phyloP scores from a whole-genome alignment of 2,888 invertebrate genomes.

The Leistus spinibarbis region DNA sequence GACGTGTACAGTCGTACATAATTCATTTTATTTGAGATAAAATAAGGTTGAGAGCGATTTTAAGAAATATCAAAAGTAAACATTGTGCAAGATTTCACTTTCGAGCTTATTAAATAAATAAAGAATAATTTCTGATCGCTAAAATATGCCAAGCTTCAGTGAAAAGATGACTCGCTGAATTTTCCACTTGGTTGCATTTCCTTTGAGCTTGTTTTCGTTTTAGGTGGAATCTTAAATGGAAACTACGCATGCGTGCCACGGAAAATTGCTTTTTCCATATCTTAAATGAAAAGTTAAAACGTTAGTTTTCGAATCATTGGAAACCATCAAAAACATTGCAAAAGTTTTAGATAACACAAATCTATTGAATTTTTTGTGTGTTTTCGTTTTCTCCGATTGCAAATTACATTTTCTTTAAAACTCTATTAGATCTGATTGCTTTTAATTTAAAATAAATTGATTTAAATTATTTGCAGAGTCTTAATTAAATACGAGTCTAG shows the following conservation, averaged over 20 bases:
- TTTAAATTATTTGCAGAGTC: neutral
- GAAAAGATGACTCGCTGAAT: neutral
- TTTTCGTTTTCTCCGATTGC: neutral
- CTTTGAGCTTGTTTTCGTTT: neutral
- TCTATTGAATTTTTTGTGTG: neutral
- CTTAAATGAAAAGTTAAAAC: neutral
- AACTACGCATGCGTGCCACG: neutral
- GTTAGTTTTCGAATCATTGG: neutral
- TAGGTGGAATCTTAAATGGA: neutral
- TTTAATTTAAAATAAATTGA: too few relatives aligned
- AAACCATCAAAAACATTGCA: too few relatives aligned
- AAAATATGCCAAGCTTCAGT: too few relatives aligned
- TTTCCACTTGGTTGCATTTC: neutral
- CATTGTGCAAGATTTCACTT: too few relatives aligned
- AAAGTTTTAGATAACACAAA: too few relatives aligned
- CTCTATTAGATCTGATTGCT: neutral
- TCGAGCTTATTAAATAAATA: too few relatives aligned
- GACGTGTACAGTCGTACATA: too few relatives aligned
- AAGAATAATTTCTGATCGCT: too few relatives aligned
- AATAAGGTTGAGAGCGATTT: too few relatives aligned
- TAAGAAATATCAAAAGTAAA: too few relatives aligned
- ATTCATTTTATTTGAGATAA: too few relatives aligned
- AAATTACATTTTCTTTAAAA: neutral
- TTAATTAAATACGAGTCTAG: too few relatives aligned
- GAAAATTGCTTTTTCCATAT: neutral